Evolutionary conservation across 2,113 vertebrate species (phyloP).

Genomic region (Phrynocephalus versicolor): DNA sequence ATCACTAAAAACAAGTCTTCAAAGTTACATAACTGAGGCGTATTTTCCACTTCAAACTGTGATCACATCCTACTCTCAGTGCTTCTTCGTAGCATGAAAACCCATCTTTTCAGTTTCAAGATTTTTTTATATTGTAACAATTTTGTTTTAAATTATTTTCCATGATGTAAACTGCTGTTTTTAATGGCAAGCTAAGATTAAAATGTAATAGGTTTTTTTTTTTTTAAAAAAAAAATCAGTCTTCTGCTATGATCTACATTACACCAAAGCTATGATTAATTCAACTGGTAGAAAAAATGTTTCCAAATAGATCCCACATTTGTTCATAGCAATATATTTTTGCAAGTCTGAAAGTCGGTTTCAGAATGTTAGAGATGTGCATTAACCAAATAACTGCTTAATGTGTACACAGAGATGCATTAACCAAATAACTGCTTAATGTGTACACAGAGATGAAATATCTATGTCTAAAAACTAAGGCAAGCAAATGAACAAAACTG

Average conservation of each 20-base stretch:
- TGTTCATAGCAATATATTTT: background rate
- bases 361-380: background rate
- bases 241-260: background rate
- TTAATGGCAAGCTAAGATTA: too few relatives aligned
- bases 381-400: background rate
- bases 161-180: too few relatives aligned
- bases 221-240: too few relatives aligned
- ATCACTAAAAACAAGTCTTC: too few relatives aligned
- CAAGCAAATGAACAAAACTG: background rate
- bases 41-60: too few relatives aligned
- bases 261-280: background rate
- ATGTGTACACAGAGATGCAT: background rate
- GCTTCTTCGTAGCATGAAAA: background rate
- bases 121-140: too few relatives aligned
- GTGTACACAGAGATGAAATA: background rate
- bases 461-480: background rate
- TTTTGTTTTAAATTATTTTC: background rate
- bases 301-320: background rate
- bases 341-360: background rate
- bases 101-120: background rate
- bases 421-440: background rate
- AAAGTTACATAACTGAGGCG: too few relatives aligned
- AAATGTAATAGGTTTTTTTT: too few relatives aligned
- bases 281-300: background rate
- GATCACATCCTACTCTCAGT: background rate